These are phyloP conservation scores for Rhagonycha fulva DNA, from an alignment of 2,888 invertebrate genomes.

Conservation along the genomic window DNA sequence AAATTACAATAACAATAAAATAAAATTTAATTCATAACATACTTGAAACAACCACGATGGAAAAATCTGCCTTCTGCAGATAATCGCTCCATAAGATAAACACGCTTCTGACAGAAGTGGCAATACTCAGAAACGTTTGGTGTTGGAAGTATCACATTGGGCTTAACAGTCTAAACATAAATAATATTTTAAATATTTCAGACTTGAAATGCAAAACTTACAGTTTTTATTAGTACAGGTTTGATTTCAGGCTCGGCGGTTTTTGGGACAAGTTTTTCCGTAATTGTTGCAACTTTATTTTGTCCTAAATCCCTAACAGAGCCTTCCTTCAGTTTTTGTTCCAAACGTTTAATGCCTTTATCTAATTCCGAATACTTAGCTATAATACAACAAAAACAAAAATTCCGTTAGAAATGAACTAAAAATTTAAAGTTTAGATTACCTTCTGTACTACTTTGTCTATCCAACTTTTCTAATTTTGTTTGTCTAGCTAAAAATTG, in stretches of 20 bases:
- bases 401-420: background rate
- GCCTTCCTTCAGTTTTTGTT: slow-evolving; percentile 79
- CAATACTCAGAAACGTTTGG: slow-evolving; percentile 75
- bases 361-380: slow-evolving; percentile 75
- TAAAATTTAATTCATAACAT: background rate
- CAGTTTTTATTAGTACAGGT: slow-evolving; percentile 56
- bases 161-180: slow-evolving; percentile 60
- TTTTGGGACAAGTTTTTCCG: slow-evolving; percentile 68
- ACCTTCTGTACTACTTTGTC: slow-evolving; percentile 61
- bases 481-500: slow-evolving; percentile 73
- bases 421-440: slow-evolving; percentile 2
- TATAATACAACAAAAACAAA: slow-evolving; percentile 39
- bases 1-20: background rate
- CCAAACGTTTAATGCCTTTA: slow-evolving; percentile 70
- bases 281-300: slow-evolving; percentile 86
- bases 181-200: background rate
- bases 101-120: slow-evolving; percentile 88
- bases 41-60: slow-evolving; percentile 87
- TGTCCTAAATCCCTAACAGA: slow-evolving; percentile 67
- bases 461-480: slow-evolving; percentile 68
- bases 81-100: slow-evolving; percentile 92
- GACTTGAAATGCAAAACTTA: slow-evolving; percentile 52
- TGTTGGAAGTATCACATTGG: slow-evolving; percentile 63
- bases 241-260: slow-evolving; percentile 59
- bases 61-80: slow-evolving; percentile 88